phyloP scores from a whole-genome alignment of 2,797 vertebrate species.

The Enteromius radiatus region DNA sequence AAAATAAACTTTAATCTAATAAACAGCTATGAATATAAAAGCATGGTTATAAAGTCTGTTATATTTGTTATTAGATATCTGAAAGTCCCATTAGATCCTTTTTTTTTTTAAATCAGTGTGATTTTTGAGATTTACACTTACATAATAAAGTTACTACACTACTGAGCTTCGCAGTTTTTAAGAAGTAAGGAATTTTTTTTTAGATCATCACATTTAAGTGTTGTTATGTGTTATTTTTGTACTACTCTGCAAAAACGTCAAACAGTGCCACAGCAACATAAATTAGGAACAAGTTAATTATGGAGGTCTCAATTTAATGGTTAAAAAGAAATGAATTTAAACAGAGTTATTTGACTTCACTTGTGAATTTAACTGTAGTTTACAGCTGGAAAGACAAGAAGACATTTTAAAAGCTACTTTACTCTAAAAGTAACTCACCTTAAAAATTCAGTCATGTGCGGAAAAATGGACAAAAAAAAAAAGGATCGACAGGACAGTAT shows the following conservation, averaged over 20 bases:
- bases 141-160: neutral
- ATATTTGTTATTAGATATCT: neutral
- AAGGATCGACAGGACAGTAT: conserved; percentile 11
- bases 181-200: neutral
- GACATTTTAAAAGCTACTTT: neutral
- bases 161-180: neutral
- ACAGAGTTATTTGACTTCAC: neutral
- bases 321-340: neutral
- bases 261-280: neutral
- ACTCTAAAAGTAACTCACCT: conserved; percentile 38
- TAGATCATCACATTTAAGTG: neutral
- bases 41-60: neutral
- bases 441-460: conserved; percentile 21
- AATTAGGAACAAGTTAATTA: neutral
- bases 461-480: neutral
- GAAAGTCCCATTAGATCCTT: neutral
- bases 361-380: neutral
- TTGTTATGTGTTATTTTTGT: neutral
- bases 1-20: conserved; percentile 9
- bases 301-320: neutral
- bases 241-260: neutral
- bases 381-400: conserved; percentile 12
- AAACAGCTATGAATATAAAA: neutral
- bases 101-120: neutral
- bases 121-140: neutral